Percentiles rank a stretch among this genome's conserved stretches.
These are phyloP conservation scores for Taurulus bubalis DNA, from an alignment of 2,113 vertebrate species.

Conservation along the genomic window DNA sequence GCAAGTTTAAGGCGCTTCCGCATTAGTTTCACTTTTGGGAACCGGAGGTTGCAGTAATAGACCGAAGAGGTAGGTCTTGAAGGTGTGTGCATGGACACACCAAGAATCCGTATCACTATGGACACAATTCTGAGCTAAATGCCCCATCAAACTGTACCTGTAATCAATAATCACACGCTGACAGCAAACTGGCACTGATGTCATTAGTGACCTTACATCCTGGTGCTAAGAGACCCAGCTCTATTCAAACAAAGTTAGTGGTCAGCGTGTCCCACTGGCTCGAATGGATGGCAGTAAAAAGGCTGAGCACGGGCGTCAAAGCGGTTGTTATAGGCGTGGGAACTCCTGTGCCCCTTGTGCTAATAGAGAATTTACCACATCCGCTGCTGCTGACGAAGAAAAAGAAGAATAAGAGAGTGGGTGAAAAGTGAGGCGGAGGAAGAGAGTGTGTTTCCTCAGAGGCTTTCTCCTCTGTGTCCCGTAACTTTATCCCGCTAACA, in stretches of 20 bases:
- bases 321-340: constrained; percentile 55
- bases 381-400: not conserved
- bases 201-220: constrained; percentile 63
- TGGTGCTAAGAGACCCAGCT: constrained; percentile 67
- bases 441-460: constrained; percentile 34
- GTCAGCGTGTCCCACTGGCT: constrained; percentile 53
- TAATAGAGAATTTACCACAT: constrained; percentile 24
- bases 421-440: not conserved
- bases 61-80: not conserved
- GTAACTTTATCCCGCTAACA: constrained; percentile 91
- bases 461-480: constrained; percentile 74
- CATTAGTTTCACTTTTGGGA: not conserved
- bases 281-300: constrained; percentile 56
- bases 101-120: not conserved
- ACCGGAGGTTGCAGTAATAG: not conserved
- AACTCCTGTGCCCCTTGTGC: constrained; percentile 48
- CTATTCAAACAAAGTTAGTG: constrained; percentile 62
- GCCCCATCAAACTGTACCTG: not conserved
- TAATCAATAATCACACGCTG: not conserved
- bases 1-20: not conserved
- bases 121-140: not conserved
- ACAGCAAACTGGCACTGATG: constrained; percentile 37
- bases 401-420: not conserved
- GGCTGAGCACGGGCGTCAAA: constrained; percentile 25
- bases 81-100: not conserved